Conservation (phyloP, 2,113 vertebrate species). For the Vombatus ursinus region DNA sequence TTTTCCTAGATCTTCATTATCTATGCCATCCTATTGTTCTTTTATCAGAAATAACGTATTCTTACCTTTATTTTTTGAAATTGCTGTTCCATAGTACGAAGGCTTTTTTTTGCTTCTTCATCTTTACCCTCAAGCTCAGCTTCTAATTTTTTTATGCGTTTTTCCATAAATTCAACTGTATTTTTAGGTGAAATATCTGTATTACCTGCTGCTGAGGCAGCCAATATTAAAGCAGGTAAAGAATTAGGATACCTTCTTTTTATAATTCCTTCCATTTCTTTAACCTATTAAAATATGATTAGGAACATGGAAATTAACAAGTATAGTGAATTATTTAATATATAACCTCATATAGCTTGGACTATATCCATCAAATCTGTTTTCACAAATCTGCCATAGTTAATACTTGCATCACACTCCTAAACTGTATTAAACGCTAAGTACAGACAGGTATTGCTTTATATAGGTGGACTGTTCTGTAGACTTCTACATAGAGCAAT, state of each 20-base stretch:
- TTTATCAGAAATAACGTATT: not conserved
- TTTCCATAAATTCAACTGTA: constrained; percentile 88
- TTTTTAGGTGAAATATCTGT: constrained; percentile 75
- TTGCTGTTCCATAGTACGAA: constrained; percentile 93
- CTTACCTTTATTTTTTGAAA: constrained; percentile 94
- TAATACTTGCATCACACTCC: not conserved
- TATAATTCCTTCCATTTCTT: constrained; percentile 94
- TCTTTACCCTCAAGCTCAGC: constrained; percentile 92
- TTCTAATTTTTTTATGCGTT: constrained; percentile 91
- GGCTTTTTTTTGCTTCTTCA: constrained; percentile 92
- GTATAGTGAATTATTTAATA: constrained; percentile 37
- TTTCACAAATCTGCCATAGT: not conserved
- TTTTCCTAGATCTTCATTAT: not conserved
- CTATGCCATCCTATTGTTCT: not conserved
- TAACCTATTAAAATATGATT: constrained; percentile 86
- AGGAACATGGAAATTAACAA: constrained; percentile 3
- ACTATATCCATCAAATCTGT: not conserved
- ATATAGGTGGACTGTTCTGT: not conserved
- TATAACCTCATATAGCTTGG: constrained; percentile 10
- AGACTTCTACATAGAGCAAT: not conserved
- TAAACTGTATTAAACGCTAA: constrained; percentile 21
- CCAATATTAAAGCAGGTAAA: constrained; percentile 92
- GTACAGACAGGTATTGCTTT: constrained; percentile 33
- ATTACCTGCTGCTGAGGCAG: constrained; percentile 85
- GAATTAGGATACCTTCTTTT: constrained; percentile 92